These are phyloP conservation scores for Dichetophora obliterata DNA, from an alignment of 2,888 invertebrate species.

Conservation along the genomic window DNA sequence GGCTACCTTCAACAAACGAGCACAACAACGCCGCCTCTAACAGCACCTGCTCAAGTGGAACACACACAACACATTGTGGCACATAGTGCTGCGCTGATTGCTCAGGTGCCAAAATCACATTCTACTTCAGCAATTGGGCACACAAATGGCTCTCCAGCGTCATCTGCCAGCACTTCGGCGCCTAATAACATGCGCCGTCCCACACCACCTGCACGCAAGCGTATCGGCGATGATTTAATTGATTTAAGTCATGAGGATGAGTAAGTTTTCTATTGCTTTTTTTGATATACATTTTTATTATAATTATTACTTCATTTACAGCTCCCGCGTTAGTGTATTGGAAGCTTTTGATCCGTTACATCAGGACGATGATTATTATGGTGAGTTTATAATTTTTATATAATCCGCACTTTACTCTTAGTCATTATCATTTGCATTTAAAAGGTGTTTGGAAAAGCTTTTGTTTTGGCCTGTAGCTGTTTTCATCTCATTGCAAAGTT, in stretches of 20 bases:
- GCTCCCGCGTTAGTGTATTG: conserved; percentile 73
- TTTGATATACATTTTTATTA: conserved; percentile 1
- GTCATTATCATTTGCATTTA: neutral
- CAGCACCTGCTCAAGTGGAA: conserved; percentile 30
- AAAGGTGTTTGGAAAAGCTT: neutral
- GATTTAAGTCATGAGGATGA: conserved; percentile 67
- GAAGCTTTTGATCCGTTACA: conserved; percentile 89
- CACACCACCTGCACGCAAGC: conserved; percentile 52
- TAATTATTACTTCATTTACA: conserved; percentile 51
- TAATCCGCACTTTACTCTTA: neutral
- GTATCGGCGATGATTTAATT: conserved; percentile 64
- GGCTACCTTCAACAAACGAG: neutral
- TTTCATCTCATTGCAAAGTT: neutral
- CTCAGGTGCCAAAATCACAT: conserved; percentile 44
- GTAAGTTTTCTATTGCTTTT: conserved; percentile 55
- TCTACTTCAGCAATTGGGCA: conserved; percentile 44
- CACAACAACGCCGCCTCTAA: conserved; percentile 31
- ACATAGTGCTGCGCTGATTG: conserved; percentile 18
- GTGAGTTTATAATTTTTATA: conserved; percentile 46
- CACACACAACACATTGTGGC: neutral
- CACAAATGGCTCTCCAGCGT: conserved; percentile 33
- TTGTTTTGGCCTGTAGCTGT: neutral
- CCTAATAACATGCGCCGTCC: conserved; percentile 42
- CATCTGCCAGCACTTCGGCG: neutral
- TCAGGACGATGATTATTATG: conserved; percentile 71